These are phyloP conservation scores for Antitype chi DNA, from an alignment of 2,888 invertebrate genomes.

Conservation along the genomic window DNA sequence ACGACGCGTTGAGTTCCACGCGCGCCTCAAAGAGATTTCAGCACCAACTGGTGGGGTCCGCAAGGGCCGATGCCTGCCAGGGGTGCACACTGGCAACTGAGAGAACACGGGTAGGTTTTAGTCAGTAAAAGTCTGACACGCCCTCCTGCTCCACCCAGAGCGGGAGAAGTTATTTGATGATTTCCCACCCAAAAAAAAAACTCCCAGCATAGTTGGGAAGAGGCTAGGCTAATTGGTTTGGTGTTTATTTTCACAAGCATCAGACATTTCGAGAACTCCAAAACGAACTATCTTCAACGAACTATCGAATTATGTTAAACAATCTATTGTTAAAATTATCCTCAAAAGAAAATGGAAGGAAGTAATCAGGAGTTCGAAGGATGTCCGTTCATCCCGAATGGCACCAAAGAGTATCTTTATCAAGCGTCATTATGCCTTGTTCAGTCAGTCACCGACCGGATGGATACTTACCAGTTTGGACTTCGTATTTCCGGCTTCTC, in stretches of 20 bases:
- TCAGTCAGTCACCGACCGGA: slow-evolving; percentile 56
- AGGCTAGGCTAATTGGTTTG: no score
- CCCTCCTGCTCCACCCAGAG: no score
- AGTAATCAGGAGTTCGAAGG: slow-evolving; percentile 60
- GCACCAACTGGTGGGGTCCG: no score
- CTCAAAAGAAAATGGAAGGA: slow-evolving; percentile 52
- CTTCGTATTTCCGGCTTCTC: slow-evolving; percentile 44
- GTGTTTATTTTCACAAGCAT: background rate
- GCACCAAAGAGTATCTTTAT: slow-evolving; percentile 46
- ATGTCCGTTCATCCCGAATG: slow-evolving; percentile 54
- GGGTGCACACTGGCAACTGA: no score
- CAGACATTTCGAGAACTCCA: background rate
- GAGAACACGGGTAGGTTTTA: no score
- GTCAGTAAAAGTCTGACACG: no score
- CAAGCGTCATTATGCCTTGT: slow-evolving; percentile 58
- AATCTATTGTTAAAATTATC: slow-evolving; percentile 31
- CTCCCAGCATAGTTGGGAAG: no score
- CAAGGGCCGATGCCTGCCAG: no score
- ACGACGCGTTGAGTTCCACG: no score
- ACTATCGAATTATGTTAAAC: background rate
- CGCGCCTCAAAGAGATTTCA: no score
- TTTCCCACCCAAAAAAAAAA: no score
- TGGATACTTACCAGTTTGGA: slow-evolving; percentile 30
- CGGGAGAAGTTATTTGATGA: no score
- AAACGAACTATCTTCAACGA: background rate